Evolutionary conservation across 2,797 vertebrate genomes (phyloP), one percentile per base, ranked within the genome.

Genomic region (Hoplostethus atlanticus): DNA sequence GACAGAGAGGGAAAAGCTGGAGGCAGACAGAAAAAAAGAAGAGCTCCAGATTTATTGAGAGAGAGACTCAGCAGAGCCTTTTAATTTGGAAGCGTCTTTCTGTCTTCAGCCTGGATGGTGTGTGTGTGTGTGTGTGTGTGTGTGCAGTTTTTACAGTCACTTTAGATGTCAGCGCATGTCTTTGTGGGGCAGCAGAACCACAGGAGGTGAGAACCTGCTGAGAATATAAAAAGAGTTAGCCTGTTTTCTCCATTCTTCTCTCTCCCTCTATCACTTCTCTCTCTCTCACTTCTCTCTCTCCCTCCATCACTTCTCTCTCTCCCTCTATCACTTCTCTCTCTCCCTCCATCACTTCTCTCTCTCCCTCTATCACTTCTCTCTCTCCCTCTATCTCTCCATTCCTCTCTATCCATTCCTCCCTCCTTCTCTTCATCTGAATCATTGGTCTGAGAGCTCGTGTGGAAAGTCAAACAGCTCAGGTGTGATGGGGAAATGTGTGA

Each of bases 131-230:
- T 54, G 58, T 52, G 67, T 42, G 34, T 13, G 17, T 63, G 28
- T 31, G 31, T 60, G 66, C 21, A 21, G 21, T 21, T 21, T 21
- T 21, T 21, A 21, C 21, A 21, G 78, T 71, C 65, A 71, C 76
- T 87, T 91, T 83, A 83, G 82, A 91, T 89, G 86, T 89, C 80
- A 64, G 84, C 81, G 86, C 86, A 78, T 86, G 86, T 84, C 83
- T 88, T 81, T 21, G 47, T 66, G 75, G 84, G 85, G 72, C 81
- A 75, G 69, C 64, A 47, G 50, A 84, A 64, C 83, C 81, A 76
- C 81, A n/a, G 87, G 84, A 84, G 81, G 81, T 61, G 73, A 72
- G 48, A 84, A 64, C 87, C 64, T 68, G 84, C 84, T 83, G 82
- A 77, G 78, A 80, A 80, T 80, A 38, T 72, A 58, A 25, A 68